Evolutionary conservation across 2,797 vertebrate species (phyloP).

Genomic region (Pelobates cultripes): DNA sequence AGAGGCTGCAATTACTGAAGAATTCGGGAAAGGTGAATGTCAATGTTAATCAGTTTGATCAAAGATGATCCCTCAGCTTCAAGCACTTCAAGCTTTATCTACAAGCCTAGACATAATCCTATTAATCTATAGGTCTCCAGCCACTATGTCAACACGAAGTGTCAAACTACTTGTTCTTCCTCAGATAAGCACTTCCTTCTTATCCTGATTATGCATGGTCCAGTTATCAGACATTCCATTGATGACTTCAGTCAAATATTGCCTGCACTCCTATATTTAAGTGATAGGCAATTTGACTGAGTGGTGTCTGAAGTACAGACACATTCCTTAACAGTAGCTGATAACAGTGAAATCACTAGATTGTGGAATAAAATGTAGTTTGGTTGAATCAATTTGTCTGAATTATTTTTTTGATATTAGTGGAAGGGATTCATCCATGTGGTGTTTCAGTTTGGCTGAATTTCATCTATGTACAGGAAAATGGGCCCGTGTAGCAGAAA

Average conservation of each 20-base stretch:
- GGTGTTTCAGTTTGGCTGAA: too few relatives aligned
- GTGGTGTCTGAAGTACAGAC: background rate
- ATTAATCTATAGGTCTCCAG: constrained; percentile 55
- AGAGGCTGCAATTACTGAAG: constrained; percentile 50
- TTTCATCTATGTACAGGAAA: too few relatives aligned
- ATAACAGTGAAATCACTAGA: constrained; percentile 1
- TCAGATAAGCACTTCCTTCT: constrained; percentile 45
- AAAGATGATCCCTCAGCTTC: constrained; percentile 48
- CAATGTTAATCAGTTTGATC: constrained; percentile 53
- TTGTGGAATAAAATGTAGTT: too few relatives aligned
- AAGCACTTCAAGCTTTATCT: constrained; percentile 47
- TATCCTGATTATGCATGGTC: constrained; percentile 52
- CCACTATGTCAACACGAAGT: constrained; percentile 52
- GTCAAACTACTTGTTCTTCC: constrained; percentile 51
- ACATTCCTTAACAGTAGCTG: constrained; percentile 16
- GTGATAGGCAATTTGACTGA: constrained; percentile 35
- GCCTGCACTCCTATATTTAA: background rate
- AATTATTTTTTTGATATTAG: too few relatives aligned
- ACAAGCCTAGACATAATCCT: constrained; percentile 52
- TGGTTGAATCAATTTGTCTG: too few relatives aligned
- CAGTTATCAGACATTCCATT: constrained; percentile 52
- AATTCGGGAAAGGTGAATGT: constrained; percentile 47
- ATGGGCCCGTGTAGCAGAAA: too few relatives aligned
- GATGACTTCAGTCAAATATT: constrained; percentile 41
- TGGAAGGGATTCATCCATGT: too few relatives aligned